Conservation (phyloP, 2,888 invertebrate species). For the Anagyrus pseudococci region DNA sequence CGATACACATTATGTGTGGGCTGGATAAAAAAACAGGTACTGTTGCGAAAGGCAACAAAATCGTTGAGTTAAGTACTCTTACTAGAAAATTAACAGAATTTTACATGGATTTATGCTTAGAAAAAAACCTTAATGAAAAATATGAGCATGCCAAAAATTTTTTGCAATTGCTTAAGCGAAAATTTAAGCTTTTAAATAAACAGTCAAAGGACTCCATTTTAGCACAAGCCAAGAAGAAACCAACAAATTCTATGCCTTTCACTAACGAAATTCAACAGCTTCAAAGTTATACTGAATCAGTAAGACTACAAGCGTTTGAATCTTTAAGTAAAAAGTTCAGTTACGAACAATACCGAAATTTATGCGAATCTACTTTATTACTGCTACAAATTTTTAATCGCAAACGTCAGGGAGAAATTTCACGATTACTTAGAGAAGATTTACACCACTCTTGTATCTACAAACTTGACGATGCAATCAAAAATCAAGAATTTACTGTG, state of each 20-base stretch:
- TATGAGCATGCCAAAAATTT: no score
- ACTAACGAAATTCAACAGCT: conserved; percentile 19
- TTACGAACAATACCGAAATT: not conserved
- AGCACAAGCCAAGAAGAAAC: not conserved
- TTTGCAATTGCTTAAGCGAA: no score
- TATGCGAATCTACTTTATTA: conserved; percentile 18
- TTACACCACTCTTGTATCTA: not conserved
- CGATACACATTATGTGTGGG: no score
- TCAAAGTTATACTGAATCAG: not conserved
- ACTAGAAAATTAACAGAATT: no score
- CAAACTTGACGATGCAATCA: conserved; percentile 1
- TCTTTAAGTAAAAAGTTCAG: not conserved
- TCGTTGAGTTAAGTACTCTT: no score
- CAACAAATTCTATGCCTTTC: conserved; percentile 13
- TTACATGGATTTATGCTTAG: no score
- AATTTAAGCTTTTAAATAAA: no score
- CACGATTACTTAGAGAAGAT: conserved; percentile 24
- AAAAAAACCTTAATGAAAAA: no score
- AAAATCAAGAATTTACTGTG: not conserved
- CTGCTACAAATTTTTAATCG: conserved; percentile 30
- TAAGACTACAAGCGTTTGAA: not conserved
- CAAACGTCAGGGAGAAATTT: conserved; percentile 29
- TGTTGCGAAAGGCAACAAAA: no score
- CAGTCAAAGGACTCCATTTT: not conserved
- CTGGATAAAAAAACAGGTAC: no score